These are phyloP conservation scores for Rallus limicola DNA, from an alignment of 2,113 vertebrate species.

Conservation along the genomic window DNA sequence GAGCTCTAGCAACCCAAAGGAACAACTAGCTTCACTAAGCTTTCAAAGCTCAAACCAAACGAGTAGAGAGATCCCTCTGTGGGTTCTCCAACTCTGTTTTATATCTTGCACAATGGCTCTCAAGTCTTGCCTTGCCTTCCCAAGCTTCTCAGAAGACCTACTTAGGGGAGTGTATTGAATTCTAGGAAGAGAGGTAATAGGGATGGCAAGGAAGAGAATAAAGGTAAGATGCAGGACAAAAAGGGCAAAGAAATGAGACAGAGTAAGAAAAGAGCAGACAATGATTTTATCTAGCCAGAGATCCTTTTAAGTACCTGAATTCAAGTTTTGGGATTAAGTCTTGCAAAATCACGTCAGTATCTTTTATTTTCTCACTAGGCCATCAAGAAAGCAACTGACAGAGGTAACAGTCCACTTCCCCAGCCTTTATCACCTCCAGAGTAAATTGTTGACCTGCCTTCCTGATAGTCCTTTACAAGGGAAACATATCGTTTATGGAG, in stretches of 20 bases:
- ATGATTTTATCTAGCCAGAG: background rate
- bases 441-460: background rate
- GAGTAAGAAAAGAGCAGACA: background rate
- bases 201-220: background rate
- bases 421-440: background rate
- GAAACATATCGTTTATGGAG: background rate
- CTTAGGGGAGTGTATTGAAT: background rate
- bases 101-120: background rate
- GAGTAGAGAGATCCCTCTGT: background rate
- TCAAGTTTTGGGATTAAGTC: background rate
- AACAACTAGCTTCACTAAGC: background rate
- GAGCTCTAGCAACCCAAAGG: background rate
- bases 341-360: background rate
- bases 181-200: background rate
- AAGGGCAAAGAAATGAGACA: background rate
- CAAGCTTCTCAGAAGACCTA: background rate
- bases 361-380: background rate
- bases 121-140: background rate
- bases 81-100: background rate
- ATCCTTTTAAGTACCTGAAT: background rate
- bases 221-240: background rate
- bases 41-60: background rate
- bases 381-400: background rate
- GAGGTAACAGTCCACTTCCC: background rate
- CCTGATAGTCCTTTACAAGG: background rate